Evolutionary conservation across 2,888 invertebrate species (phyloP), one percentile per base, ranked within the genome.

Genomic region (Nomada goodeniana): DNA sequence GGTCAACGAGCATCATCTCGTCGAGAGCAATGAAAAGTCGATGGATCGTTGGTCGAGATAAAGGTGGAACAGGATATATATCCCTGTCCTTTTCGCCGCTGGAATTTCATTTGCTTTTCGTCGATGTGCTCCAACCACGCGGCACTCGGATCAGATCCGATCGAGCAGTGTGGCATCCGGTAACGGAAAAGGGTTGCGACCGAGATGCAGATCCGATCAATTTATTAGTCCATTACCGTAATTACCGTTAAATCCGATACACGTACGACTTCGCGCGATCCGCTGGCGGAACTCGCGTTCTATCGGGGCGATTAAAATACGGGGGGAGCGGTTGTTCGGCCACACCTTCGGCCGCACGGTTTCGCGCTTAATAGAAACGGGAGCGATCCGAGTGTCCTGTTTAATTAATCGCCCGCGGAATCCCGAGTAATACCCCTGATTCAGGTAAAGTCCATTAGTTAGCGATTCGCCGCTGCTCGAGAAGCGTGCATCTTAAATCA

Each of bases 141-240:
- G 13, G 50, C 5, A 20, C n/a, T 53, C 36, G 53, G 15, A 29
- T 53, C 13, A 53, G 20, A 67, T 53, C 18, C 36, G 20, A 9
- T 4, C 52, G 9, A n/a, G 15, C n/a, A 20, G 53, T 20, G 29
- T 2, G 36, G 67, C n/a, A 29, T 64, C 10, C 15, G 53, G n/a
- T 44, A 23, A 7, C 23, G 29, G 13, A 47, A 29, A 52, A 23
- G n/a, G 29, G 50, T 42, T 3, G n/a, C 4, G 4, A 42, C 50
- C 53, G 53, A 44, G 70, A 52, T 23, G 52, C 55, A 36, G 55
- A 65, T 72, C 64, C 53, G 10, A 50, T 47, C 72, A 78, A 80
- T 80, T 86, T 86, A 86, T 86, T 86, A 75, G 59, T 55, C 78
- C 70, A 83, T 86, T 80, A 83, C 67, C 75, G 63, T 76, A 73